A percentile compares a stretch with the other conserved stretches of the same genome.
phyloP scores from a whole-genome alignment of 1,140 invertebrate species.

The Zophobas morio region DNA sequence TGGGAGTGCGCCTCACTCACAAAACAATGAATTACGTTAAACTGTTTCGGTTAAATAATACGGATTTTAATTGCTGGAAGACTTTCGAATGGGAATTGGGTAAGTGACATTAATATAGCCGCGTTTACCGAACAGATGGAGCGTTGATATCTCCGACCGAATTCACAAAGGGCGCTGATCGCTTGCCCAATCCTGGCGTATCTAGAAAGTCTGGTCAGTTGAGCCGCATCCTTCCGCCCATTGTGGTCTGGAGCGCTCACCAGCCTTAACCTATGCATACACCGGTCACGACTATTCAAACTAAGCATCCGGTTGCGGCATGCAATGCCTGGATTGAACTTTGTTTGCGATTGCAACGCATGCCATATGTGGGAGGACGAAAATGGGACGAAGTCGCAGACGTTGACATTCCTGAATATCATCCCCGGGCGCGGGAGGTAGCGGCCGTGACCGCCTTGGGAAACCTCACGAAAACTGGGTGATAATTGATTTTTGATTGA shows the following conservation, averaged over 20 bases:
- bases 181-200: not conserved
- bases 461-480: not conserved
- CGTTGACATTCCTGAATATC: not conserved
- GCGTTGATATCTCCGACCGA: too few species aligned
- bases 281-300: conserved; percentile 54
- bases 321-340: conserved; percentile 54
- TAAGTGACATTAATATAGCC: not conserved
- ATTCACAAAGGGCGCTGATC: not conserved
- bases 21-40: too few species aligned
- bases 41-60: too few species aligned
- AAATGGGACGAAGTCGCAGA: conserved; percentile 11
- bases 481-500: not conserved
- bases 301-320: conserved; percentile 53
- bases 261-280: conserved; percentile 55
- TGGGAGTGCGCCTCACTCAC: too few species aligned
- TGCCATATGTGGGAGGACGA: conserved; percentile 48
- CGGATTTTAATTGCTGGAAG: too few species aligned
- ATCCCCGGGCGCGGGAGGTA: not conserved
- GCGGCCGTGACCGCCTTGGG: conserved; percentile 14
- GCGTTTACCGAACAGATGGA: too few species aligned
- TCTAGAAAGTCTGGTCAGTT: conserved; percentile 29
- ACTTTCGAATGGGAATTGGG: too few species aligned
- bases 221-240: conserved; percentile 53
- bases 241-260: conserved; percentile 50
- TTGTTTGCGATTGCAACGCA: conserved; percentile 50